Evolutionary conservation across 2,888 invertebrate species (phyloP).

Genomic region (Tridacna gigas): DNA sequence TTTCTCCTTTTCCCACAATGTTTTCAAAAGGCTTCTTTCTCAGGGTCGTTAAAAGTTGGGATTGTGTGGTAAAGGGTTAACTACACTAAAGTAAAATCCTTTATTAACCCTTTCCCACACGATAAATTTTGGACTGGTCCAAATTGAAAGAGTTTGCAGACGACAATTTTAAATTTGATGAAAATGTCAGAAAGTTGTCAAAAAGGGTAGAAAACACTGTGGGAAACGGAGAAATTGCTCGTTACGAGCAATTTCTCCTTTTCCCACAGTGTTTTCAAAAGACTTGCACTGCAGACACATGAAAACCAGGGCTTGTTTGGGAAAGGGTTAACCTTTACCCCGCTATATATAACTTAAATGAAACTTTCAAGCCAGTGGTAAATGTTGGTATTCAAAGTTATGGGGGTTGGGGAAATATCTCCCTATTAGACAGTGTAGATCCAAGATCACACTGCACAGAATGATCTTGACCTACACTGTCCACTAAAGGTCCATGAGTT

Average conservation of each 20-base stretch:
- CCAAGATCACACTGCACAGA: too few relatives aligned
- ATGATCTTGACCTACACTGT: too few relatives aligned
- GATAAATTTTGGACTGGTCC: not conserved
- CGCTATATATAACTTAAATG: too few relatives aligned
- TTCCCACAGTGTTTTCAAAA: not conserved
- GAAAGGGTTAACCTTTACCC: not conserved
- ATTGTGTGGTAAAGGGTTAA: not conserved
- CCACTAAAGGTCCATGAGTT: too few relatives aligned
- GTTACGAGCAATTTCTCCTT: conserved; percentile 3
- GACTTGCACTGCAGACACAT: not conserved
- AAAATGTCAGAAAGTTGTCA: not conserved
- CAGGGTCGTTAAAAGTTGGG: not conserved
- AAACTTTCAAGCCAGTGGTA: too few relatives aligned
- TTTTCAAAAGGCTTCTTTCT: not conserved
- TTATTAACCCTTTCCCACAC: not conserved
- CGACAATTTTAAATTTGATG: not conserved
- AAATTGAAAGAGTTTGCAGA: not conserved
- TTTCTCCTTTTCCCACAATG: not conserved
- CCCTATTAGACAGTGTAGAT: too few relatives aligned
- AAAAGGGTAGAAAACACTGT: not conserved
- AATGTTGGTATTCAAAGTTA: too few relatives aligned
- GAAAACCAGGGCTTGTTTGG: too few relatives aligned
- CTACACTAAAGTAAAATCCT: not conserved
- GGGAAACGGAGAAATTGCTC: not conserved
- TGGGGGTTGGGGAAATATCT: too few relatives aligned